Evolutionary conservation across 1,140 invertebrate species (phyloP).

Genomic region (Belonocnema kinseyi): DNA sequence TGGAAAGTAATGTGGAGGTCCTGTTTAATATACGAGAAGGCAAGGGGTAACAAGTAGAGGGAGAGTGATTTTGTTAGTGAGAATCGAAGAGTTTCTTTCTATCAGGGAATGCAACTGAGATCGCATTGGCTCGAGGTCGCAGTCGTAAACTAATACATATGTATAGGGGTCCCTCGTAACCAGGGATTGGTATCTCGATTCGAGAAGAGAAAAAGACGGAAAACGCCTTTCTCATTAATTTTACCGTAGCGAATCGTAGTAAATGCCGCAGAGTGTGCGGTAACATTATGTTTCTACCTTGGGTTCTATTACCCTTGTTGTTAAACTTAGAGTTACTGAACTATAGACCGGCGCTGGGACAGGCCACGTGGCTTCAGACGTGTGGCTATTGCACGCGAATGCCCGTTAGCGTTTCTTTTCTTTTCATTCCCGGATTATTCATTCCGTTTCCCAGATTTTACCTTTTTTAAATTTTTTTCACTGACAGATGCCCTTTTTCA

Average conservation of each 20-base stretch:
- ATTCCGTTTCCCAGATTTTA: neutral
- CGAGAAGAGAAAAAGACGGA: constrained; percentile 23
- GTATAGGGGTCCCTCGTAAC: neutral
- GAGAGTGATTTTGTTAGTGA: constrained; percentile 19
- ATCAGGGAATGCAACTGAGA: neutral
- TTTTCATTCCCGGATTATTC: constrained; percentile 36
- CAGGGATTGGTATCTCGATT: neutral
- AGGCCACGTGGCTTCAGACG: constrained; percentile 71
- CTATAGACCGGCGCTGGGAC: constrained; percentile 69
- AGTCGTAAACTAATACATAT: constrained; percentile 28
- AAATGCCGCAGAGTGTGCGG: constrained; percentile 41
- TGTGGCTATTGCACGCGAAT: constrained; percentile 60
- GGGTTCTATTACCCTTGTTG: constrained; percentile 71
- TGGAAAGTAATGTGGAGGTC: neutral
- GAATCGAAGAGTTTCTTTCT: neutral
- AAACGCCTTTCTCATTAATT: constrained; percentile 57
- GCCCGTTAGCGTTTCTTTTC: constrained; percentile 25
- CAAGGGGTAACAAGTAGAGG: neutral
- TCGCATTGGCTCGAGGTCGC: constrained; percentile 14
- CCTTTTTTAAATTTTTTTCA: neutral
- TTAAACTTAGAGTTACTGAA: constrained; percentile 75
- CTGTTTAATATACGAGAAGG: constrained; percentile 5
- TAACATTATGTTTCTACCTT: constrained; percentile 61
- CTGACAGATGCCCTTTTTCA: too few relatives aligned
- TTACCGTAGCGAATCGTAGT: constrained; percentile 48